phyloP scores from a whole-genome alignment of 2,888 invertebrate species.

The Papilio elwesi region DNA sequence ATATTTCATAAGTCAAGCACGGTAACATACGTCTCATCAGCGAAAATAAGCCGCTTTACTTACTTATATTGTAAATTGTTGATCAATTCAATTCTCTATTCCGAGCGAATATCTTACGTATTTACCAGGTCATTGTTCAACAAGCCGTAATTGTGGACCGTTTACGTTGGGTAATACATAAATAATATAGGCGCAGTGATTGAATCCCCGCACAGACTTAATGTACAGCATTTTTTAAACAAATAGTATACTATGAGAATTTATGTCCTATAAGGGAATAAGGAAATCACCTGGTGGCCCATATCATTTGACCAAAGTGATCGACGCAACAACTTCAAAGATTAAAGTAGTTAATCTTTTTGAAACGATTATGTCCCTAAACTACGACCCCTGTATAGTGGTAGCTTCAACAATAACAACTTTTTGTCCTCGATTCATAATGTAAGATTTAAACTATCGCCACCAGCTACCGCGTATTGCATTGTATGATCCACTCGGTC shows the following conservation, averaged over 20 bases:
- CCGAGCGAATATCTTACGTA: conserved; percentile 18
- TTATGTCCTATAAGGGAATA: too few species aligned
- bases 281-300: not conserved
- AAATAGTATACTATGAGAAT: not conserved
- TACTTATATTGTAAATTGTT: not conserved
- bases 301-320: not conserved
- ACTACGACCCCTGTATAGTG: too few species aligned
- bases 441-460: too few species aligned
- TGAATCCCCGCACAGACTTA: conserved; percentile 17
- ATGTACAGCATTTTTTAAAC: not conserved
- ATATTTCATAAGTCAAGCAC: too few species aligned
- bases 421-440: too few species aligned
- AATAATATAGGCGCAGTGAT: not conserved
- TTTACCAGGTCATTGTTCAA: conserved; percentile 38
- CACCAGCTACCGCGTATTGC: too few species aligned
- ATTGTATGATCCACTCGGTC: too few species aligned
- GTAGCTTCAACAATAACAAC: too few species aligned
- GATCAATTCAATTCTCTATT: conserved; percentile 13
- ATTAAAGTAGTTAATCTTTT: not conserved
- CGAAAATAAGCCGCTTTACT: not conserved
- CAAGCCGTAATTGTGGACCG: conserved; percentile 29
- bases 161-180: conserved; percentile 24
- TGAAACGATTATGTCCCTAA: not conserved
- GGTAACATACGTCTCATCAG: too few species aligned
- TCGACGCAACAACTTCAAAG: too few species aligned